These are phyloP conservation scores for Ibidorhyncha struthersii DNA, from an alignment of 2,113 vertebrate species.

Conservation along the genomic window DNA sequence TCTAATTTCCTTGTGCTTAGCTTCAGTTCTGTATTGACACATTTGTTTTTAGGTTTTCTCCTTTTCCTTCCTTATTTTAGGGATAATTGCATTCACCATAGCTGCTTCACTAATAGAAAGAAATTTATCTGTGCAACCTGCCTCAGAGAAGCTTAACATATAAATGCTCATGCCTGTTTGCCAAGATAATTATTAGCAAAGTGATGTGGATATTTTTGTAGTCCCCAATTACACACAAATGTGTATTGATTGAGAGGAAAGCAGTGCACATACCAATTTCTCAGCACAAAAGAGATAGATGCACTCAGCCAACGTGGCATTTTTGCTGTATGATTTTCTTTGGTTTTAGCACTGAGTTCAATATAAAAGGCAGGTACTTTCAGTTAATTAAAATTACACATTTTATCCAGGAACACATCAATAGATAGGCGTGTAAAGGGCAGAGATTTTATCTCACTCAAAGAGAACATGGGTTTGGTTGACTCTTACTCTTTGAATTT, in stretches of 20 bases:
- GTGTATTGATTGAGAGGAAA: constrained; percentile 21
- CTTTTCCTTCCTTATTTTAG: neutral
- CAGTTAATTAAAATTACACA: constrained; percentile 58
- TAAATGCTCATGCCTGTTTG: neutral
- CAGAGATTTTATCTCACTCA: constrained; percentile 51
- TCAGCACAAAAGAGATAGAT: neutral
- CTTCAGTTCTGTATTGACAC: neutral
- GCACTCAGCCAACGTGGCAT: neutral
- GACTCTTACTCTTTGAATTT: constrained; percentile 59
- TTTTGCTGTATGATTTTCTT: constrained; percentile 14
- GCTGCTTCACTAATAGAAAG: neutral
- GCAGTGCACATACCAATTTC: neutral
- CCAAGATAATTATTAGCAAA: constrained; percentile 19
- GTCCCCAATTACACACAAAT: neutral
- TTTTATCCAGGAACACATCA: constrained; percentile 64
- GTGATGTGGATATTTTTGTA: constrained; percentile 20
- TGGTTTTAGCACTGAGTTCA: neutral
- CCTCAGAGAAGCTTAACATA: neutral
- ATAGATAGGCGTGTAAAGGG: constrained; percentile 41
- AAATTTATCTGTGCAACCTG: neutral
- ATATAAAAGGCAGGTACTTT: constrained; percentile 26
- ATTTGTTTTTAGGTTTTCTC: neutral
- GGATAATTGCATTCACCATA: neutral
- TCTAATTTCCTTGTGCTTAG: neutral
- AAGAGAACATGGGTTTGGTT: constrained; percentile 64